These are phyloP conservation scores for Euclidia mi DNA, from an alignment of 2,888 invertebrate genomes.

Conservation along the genomic window DNA sequence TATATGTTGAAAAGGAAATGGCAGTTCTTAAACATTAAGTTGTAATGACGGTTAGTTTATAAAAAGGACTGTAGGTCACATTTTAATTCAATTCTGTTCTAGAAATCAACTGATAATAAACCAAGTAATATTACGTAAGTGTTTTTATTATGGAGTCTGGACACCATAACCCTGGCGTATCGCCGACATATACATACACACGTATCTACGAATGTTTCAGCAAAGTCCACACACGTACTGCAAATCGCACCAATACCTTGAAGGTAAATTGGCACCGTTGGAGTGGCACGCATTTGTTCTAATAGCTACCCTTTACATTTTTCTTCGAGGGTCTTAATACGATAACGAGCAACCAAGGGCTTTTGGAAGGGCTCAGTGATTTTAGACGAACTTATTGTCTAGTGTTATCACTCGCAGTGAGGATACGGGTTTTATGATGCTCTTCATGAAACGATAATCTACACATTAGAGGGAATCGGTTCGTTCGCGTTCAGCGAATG, in stretches of 20 bases:
- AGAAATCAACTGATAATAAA: no score
- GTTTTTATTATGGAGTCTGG: no score
- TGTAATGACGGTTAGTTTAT: no score
- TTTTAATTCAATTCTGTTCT: no score
- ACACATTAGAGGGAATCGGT: background rate
- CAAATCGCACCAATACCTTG: conserved; percentile 8
- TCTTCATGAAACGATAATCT: conserved; percentile 4
- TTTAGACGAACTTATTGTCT: conserved; percentile 26
- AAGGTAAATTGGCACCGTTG: conserved; percentile 42
- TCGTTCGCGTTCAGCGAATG: background rate
- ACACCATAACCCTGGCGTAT: no score
- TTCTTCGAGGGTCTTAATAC: conserved; percentile 42
- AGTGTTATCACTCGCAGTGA: conserved; percentile 28
- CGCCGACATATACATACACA: no score
- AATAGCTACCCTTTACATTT: conserved; percentile 41
- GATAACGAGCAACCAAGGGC: conserved; percentile 44
- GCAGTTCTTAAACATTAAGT: no score
- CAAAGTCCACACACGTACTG: conserved; percentile 15
- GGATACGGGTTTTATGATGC: conserved; percentile 7
- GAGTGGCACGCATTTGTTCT: conserved; percentile 47
- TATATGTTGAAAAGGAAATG: no score
- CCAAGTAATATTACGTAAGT: no score
- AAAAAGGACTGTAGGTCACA: no score
- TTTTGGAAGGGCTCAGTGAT: conserved; percentile 33
- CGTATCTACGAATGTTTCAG: background rate